phyloP scores from a whole-genome alignment of 2,113 vertebrate species.

The Hemibagrus wyckioides region DNA sequence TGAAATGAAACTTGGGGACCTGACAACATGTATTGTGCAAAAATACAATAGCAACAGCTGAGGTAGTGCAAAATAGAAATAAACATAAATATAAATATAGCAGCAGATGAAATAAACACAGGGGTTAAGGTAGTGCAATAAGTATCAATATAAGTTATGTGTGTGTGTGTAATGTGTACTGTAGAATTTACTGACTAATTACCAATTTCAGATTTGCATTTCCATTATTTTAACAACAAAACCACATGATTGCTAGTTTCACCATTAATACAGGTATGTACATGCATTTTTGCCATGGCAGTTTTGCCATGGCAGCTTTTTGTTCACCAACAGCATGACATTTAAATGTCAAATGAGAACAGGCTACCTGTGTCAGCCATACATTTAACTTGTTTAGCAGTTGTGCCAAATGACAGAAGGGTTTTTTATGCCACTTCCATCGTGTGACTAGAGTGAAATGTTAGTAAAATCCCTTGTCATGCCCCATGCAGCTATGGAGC shows the following conservation, averaged over 20 bases:
- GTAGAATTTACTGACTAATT: neutral
- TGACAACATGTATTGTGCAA: too few species aligned
- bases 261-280: neutral
- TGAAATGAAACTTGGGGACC: too few species aligned
- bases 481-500: slow-evolving; percentile 54
- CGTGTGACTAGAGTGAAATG: slow-evolving; percentile 55
- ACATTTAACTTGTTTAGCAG: slow-evolving; percentile 59
- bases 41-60: too few species aligned
- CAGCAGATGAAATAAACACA: too few species aligned
- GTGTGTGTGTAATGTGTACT: too few species aligned
- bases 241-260: neutral
- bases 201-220: neutral
- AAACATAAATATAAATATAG: too few species aligned
- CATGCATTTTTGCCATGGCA: neutral
- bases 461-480: slow-evolving; percentile 33
- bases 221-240: neutral
- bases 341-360: slow-evolving; percentile 74
- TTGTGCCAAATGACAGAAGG: slow-evolving; percentile 39
- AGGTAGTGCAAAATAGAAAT: too few species aligned
- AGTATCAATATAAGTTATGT: too few species aligned
- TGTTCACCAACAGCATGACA: slow-evolving; percentile 67
- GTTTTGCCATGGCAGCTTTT: slow-evolving; percentile 31
- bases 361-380: slow-evolving; percentile 59
- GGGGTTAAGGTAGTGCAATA: too few species aligned
- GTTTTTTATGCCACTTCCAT: slow-evolving; percentile 32